Conservation (phyloP, 2,888 invertebrate species). For the Meteorus cinctellus region DNA sequence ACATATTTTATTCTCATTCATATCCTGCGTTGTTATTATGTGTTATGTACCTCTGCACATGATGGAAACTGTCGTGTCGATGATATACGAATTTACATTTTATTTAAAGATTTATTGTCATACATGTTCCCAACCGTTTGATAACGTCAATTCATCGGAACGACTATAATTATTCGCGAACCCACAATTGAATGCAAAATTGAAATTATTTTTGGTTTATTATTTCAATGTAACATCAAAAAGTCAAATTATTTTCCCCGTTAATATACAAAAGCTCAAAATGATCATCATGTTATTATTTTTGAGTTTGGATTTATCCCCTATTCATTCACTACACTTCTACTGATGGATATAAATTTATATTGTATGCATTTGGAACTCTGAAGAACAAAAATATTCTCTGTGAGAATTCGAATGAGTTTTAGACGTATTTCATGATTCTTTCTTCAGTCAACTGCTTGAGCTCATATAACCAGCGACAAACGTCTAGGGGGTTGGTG, state of each 20-base stretch:
- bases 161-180: conserved; percentile 11
- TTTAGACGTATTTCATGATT: background rate
- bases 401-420: background rate
- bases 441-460: background rate
- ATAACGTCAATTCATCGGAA: conserved; percentile 6
- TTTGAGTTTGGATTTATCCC: no score
- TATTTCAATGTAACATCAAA: background rate
- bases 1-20: background rate
- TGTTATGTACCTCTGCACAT: conserved; percentile 9
- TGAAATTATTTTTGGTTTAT: background rate
- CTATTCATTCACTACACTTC: no score
- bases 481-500: background rate
- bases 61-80: conserved; percentile 29
- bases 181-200: conserved; percentile 15
- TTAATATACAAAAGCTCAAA: background rate
- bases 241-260: background rate
- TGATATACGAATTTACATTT: conserved; percentile 36
- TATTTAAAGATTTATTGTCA: conserved; percentile 25
- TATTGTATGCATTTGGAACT: background rate
- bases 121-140: conserved; percentile 14
- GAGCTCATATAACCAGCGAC: background rate
- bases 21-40: background rate
- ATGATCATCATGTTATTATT: no score
- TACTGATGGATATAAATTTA: no score
- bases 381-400: background rate